phyloP scores from a whole-genome alignment of 2,797 vertebrate genomes.

The Vireo griseus region DNA sequence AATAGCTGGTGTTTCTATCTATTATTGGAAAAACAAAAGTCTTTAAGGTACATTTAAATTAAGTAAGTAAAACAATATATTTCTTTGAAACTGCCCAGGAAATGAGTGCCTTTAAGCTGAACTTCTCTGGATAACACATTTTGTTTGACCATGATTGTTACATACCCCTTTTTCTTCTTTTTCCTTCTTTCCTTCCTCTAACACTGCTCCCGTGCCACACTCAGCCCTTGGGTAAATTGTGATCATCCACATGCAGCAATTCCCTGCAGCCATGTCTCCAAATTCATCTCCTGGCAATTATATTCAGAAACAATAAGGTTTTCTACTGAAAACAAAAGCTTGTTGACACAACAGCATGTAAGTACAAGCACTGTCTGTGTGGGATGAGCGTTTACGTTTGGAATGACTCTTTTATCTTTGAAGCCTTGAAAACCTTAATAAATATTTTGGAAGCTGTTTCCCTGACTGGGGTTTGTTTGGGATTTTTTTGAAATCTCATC shows the following conservation, averaged over 20 bases:
- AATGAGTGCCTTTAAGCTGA: not conserved
- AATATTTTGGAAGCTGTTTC: conserved; percentile 7
- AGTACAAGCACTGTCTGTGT: not conserved
- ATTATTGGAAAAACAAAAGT: not conserved
- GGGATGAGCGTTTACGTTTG: not conserved
- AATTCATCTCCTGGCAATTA: not conserved
- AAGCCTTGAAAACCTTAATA: conserved; percentile 28
- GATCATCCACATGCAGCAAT: not conserved
- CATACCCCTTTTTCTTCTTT: not conserved
- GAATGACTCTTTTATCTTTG: not conserved
- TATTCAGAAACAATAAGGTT: not conserved
- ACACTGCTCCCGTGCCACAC: not conserved
- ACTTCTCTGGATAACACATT: not conserved
- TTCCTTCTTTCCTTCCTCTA: not conserved
- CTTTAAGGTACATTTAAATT: not conserved
- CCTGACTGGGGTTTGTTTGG: not conserved
- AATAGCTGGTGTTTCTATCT: not conserved
- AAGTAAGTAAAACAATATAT: not conserved
- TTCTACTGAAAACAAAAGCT: not conserved
- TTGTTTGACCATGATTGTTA: not conserved
- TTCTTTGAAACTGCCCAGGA: not conserved
- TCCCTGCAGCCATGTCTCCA: not conserved
- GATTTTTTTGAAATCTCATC: not conserved
- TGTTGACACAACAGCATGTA: not conserved
- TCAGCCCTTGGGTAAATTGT: not conserved